These are phyloP conservation scores for Cairina moschata DNA, from an alignment of 2,113 vertebrate genomes.

Conservation along the genomic window DNA sequence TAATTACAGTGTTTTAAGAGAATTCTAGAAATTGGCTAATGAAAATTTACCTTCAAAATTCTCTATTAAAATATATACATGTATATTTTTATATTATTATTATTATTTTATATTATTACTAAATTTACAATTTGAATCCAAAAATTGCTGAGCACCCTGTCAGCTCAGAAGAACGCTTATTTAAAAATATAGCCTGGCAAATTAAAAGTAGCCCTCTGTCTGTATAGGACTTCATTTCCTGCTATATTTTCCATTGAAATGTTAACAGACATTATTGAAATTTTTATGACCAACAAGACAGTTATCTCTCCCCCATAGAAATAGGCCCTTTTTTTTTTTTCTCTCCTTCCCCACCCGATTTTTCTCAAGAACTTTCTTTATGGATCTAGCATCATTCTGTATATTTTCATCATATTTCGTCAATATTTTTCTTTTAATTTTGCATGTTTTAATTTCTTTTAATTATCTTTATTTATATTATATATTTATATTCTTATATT, in stretches of 20 bases:
- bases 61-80: too few relatives aligned
- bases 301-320: background rate
- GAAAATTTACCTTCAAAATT: too few relatives aligned
- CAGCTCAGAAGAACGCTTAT: background rate
- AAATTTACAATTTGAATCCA: background rate
- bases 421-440: background rate
- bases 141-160: background rate
- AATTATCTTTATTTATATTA: too few relatives aligned
- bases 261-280: background rate
- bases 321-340: background rate
- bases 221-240: background rate
- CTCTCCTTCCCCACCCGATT: background rate
- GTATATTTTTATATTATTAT: too few relatives aligned
- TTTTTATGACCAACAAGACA: background rate
- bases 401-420: background rate
- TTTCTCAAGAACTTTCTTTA: background rate
- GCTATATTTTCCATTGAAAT: background rate
- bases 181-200: background rate
- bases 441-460: too few relatives aligned
- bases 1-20: too few relatives aligned
- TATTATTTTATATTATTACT: background rate
- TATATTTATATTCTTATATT: too few relatives aligned
- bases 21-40: too few relatives aligned
- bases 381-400: accelerated
- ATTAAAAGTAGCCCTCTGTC: background rate